Conservation (phyloP, 1,140 invertebrate species). For the Adoxophyes honmai region DNA sequence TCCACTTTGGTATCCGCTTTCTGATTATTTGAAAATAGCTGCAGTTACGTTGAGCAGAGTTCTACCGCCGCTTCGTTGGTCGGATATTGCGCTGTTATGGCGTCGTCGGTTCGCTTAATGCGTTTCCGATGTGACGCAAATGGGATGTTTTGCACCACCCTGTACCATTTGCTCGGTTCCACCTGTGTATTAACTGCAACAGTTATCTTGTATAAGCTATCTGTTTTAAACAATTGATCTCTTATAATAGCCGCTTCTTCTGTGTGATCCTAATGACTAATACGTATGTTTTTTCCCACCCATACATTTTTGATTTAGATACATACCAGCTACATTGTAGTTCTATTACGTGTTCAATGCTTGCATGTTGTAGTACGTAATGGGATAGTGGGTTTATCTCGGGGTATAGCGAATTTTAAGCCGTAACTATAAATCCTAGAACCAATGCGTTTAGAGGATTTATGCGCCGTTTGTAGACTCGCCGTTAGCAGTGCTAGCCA, state of each 20-base stretch:
- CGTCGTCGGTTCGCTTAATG: constrained; percentile 53
- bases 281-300: no score
- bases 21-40: not conserved
- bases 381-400: constrained; percentile 25
- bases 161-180: not conserved
- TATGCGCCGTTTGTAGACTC: constrained; percentile 27
- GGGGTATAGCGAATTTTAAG: constrained; percentile 36
- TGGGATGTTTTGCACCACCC: constrained; percentile 49
- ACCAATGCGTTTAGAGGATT: constrained; percentile 42
- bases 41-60: not conserved
- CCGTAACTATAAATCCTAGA: constrained; percentile 45
- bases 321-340: constrained; percentile 18
- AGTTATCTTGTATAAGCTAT: not conserved
- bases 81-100: constrained; percentile 67
- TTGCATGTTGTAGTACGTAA: not conserved
- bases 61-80: constrained; percentile 27
- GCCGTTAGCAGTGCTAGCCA: not conserved
- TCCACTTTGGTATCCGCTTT: not conserved
- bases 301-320: no score
- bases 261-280: no score
- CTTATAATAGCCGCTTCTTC: constrained; percentile 21
- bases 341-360: not conserved
- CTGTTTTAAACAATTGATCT: constrained; percentile 10
- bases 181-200: constrained; percentile 11
- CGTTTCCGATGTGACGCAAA: constrained; percentile 71